A percentile compares a stretch with the other conserved stretches of the same genome.
phyloP scores from a whole-genome alignment of 2,113 vertebrate genomes.

The Pangasianodon gigas region DNA sequence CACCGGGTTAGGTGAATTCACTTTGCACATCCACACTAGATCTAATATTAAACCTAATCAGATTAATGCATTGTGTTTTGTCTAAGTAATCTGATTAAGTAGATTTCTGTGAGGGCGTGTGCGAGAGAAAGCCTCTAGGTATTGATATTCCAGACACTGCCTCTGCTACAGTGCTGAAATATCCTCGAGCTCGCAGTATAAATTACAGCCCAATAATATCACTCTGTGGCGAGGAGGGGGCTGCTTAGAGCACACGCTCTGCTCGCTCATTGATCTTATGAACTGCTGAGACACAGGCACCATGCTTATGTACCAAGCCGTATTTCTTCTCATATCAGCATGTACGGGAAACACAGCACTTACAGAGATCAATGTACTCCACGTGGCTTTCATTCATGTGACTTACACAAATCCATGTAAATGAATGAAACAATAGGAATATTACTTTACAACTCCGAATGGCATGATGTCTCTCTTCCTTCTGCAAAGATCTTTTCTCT shows the following conservation, averaged over 20 bases:
- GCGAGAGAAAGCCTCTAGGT: slow-evolving; percentile 27
- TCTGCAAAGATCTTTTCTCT: background rate
- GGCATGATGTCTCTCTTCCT: background rate
- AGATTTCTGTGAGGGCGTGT: slow-evolving; percentile 15
- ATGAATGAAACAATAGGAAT: background rate
- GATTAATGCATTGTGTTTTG: slow-evolving; percentile 30
- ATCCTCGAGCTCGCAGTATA: slow-evolving; percentile 47
- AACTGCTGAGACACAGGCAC: slow-evolving; percentile 32
- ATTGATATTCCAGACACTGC: slow-evolving; percentile 52
- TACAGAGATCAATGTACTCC: background rate
- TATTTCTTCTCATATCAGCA: background rate
- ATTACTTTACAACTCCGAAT: background rate
- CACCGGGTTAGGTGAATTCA: slow-evolving; percentile 25
- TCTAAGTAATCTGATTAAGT: slow-evolving; percentile 42
- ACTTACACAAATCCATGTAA: background rate
- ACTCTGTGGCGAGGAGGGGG: slow-evolving; percentile 25
- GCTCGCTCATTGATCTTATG: slow-evolving; percentile 50
- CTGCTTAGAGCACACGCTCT: slow-evolving; percentile 17
- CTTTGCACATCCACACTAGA: background rate
- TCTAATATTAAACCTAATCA: slow-evolving; percentile 44
- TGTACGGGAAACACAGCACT: slow-evolving; percentile 4
- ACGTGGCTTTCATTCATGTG: background rate
- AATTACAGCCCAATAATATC: slow-evolving; percentile 52
- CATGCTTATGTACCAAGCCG: slow-evolving; percentile 18
- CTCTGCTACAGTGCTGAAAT: slow-evolving; percentile 47